Percentiles rank a stretch among this genome's conserved stretches.
Evolutionary conservation across 2,113 vertebrate species (phyloP).

Genomic region (Oreochromis spilurus): DNA sequence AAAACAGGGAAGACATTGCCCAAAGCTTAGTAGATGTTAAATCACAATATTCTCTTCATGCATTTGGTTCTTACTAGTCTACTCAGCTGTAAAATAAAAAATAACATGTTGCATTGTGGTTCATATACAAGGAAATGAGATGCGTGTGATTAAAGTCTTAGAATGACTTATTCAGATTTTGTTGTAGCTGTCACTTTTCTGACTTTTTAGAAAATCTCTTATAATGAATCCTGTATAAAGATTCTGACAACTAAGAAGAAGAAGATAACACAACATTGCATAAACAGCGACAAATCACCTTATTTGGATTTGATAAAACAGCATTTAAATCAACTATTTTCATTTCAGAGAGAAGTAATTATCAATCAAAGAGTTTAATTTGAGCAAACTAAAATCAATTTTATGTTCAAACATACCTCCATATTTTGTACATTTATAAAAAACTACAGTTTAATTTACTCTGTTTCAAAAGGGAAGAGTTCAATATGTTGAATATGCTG

Average conservation of each 20-base stretch:
- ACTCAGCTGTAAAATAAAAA: slow-evolving; percentile 34
- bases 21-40: slow-evolving; percentile 39
- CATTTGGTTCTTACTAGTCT: slow-evolving; percentile 1
- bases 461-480: not conserved
- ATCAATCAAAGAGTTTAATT: not conserved
- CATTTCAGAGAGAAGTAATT: not conserved
- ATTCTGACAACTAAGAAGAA: not conserved
- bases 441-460: not conserved
- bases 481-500: accelerated
- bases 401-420: not conserved
- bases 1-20: slow-evolving; percentile 48
- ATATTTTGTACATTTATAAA: not conserved
- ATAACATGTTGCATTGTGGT: slow-evolving; percentile 9
- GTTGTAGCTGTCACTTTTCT: not conserved
- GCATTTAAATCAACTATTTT: not conserved
- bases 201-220: not conserved
- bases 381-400: not conserved
- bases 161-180: not conserved
- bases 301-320: not conserved
- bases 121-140: slow-evolving; percentile 25
- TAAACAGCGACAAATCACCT: accelerated
- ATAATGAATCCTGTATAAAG: not conserved
- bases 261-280: not conserved
- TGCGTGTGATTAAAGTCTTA: not conserved
- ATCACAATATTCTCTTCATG: slow-evolving; percentile 17